Evolutionary conservation across 2,888 invertebrate species (phyloP), one percentile per base, ranked within the genome.

Genomic region (Meteorus cinctellus): DNA sequence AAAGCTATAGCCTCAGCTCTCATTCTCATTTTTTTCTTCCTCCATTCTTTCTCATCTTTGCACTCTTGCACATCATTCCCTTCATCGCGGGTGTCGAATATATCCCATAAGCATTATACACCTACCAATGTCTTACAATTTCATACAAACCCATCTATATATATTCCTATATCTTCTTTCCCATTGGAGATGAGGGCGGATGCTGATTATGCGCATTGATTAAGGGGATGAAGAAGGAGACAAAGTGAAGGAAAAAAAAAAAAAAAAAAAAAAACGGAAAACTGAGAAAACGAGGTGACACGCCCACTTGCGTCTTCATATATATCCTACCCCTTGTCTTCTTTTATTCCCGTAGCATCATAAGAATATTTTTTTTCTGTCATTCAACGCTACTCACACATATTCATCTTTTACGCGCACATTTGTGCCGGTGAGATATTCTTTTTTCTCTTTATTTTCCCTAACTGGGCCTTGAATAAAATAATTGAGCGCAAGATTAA

Each of bases 401-500:
- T 31, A 55, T 12, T 19, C 31, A 27, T 69, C 62, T 41, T 24
- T 69, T 36, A 48, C 27, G 70, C 36, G 19, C 14, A n/a, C 41
- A 62, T 29, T 36, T 70, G 60, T 59, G 41, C 34, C 48, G 16
- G 45, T 27, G 5, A 48, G n/a, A 51, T 1, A 5, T 29, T 27
- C 27, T 60, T 60, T 34, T 48, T 62, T 60, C 34, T 12, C 27
- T 24, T 65, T 34, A 34, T 76, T 77, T 66, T 73, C 77, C 67
- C 81, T 75, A 77, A 81, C 80, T 73, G 78, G 75, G 72, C 78
- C 76, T 66, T 83, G 83, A 82, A 87, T 86, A 87, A 87, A 84
- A 87, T 87, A 87, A 87, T 87, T 82, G 86, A 86, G 84, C 80
- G 81, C 78, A 81, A 84, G 86, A 86, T 86, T 86, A 86, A 87